Conservation (phyloP, 2,113 vertebrate genomes). For the Loxodonta africana region DNA sequence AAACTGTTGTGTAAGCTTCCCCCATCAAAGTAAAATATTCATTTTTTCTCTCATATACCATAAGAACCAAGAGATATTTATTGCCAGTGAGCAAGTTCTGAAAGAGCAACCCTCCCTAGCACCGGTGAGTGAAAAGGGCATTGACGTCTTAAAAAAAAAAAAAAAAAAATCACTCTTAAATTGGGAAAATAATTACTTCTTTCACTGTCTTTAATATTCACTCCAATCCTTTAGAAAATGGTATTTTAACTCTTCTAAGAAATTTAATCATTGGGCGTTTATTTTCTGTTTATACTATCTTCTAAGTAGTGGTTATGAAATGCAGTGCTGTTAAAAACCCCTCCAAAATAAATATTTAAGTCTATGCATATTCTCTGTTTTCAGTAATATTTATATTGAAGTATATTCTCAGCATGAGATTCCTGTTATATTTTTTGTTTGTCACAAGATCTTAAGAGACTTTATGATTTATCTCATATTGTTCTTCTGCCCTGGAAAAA, state of each 20-base stretch:
- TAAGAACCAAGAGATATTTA: conserved; percentile 96
- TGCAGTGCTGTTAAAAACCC: conserved; percentile 5
- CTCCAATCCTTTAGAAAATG: conserved; percentile 71
- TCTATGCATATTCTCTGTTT: not conserved
- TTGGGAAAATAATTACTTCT: conserved; percentile 80
- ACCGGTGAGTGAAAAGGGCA: conserved; percentile 93
- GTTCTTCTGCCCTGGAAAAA: conserved; percentile 56
- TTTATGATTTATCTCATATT: conserved; percentile 63
- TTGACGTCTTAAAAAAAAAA: conserved; percentile 52
- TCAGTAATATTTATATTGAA: not conserved
- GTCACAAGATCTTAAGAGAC: conserved; percentile 7
- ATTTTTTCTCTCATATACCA: conserved; percentile 90
- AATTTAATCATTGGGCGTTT: conserved; percentile 64
- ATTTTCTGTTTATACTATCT: conserved; percentile 80
- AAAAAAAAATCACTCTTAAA: conserved; percentile 64
- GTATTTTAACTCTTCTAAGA: conserved; percentile 67
- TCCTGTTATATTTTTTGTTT: not conserved
- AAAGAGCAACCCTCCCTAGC: conserved; percentile 92
- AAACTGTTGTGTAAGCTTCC: not conserved
- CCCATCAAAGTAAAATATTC: conserved; percentile 82
- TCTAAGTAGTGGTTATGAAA: conserved; percentile 26
- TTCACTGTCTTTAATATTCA: conserved; percentile 64
- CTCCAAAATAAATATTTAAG: conserved; percentile 52
- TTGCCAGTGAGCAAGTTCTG: conserved; percentile 96
- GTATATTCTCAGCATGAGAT: not conserved